Conservation (phyloP, 2,888 invertebrate genomes). For the Troglohyphantes excavatus region DNA sequence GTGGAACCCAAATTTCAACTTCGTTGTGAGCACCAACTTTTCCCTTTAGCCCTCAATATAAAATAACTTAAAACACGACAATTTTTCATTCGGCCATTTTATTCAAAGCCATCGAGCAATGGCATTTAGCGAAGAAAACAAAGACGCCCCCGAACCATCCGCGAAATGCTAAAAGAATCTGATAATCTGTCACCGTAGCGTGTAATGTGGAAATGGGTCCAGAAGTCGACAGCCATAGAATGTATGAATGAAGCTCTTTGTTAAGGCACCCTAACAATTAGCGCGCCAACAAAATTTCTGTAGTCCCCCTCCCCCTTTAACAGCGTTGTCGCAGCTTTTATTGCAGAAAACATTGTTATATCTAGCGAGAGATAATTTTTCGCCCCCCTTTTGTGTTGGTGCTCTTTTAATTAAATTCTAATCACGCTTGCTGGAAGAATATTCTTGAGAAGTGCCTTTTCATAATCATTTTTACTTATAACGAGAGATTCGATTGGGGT, state of each 20-base stretch:
- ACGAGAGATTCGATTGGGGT: slow-evolving; percentile 22
- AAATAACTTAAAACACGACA: neutral
- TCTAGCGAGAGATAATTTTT: slow-evolving; percentile 57
- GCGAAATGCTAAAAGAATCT: slow-evolving; percentile 30
- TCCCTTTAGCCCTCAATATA: too few species aligned
- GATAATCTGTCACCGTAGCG: slow-evolving; percentile 40
- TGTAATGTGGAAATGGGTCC: slow-evolving; percentile 27
- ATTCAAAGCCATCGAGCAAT: neutral
- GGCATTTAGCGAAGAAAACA: neutral
- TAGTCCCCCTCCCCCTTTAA: neutral
- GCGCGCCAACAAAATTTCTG: neutral
- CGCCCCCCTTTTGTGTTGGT: slow-evolving; percentile 40
- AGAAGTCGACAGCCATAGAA: slow-evolving; percentile 24
- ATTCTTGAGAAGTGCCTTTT: slow-evolving; percentile 21
- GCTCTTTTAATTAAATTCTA: slow-evolving; percentile 67
- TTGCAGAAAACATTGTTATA: slow-evolving; percentile 60
- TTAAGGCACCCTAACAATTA: slow-evolving; percentile 42
- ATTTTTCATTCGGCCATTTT: neutral
- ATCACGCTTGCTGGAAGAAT: slow-evolving; percentile 49
- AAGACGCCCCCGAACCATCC: neutral
- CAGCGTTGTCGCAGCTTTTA: slow-evolving; percentile 39
- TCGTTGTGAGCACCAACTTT: too few species aligned
- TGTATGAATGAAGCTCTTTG: slow-evolving; percentile 10
- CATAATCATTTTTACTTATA: slow-evolving; percentile 42
- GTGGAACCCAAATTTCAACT: too few species aligned